phyloP scores from a whole-genome alignment of 2,797 vertebrate genomes.

The Carduelis carduelis region DNA sequence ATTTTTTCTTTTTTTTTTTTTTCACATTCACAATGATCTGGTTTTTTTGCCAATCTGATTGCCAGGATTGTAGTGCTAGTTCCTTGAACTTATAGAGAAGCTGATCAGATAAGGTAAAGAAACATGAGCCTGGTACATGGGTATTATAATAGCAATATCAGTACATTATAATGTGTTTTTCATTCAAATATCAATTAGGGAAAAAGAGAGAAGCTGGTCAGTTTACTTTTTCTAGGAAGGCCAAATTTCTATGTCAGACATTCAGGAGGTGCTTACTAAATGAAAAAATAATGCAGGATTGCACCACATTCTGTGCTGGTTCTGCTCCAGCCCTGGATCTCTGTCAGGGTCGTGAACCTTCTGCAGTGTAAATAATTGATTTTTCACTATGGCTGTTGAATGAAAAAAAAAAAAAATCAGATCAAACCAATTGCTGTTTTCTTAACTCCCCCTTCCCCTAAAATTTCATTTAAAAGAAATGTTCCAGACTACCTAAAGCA shows the following conservation, averaged over 20 bases:
- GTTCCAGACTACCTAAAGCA: not conserved
- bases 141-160: not conserved
- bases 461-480: not conserved
- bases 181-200: not conserved
- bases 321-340: not conserved
- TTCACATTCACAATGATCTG: not conserved
- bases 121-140: not conserved
- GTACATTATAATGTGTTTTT: not conserved
- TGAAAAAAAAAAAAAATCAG: not conserved
- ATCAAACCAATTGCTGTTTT: not conserved
- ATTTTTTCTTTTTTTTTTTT: not conserved
- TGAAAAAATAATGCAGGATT: not conserved
- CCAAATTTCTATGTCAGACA: not conserved
- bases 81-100: not conserved
- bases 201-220: not conserved
- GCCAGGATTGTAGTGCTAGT: not conserved
- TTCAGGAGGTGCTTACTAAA: not conserved
- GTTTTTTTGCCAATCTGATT: not conserved
- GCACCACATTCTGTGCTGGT: not conserved
- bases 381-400: not conserved
- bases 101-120: not conserved
- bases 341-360: conserved; percentile 3
- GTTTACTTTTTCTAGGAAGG: not conserved
- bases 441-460: not conserved
- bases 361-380: conserved; percentile 26